A percentile compares a stretch with the other conserved stretches of the same genome.
These are phyloP conservation scores for Morus bassanus DNA, from an alignment of 2,797 vertebrate genomes.

Conservation along the genomic window DNA sequence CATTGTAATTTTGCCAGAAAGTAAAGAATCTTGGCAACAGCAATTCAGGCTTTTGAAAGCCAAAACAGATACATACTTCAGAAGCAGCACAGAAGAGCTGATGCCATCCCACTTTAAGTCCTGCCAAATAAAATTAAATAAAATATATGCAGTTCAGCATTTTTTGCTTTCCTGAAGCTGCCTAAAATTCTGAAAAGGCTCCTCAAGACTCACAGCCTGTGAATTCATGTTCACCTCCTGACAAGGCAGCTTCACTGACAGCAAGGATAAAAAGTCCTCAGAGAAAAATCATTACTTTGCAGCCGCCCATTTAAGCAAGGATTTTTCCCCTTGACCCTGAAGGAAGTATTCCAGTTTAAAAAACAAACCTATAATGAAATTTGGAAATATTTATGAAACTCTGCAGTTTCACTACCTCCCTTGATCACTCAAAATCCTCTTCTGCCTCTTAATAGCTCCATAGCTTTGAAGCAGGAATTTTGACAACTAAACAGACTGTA, in stretches of 20 bases:
- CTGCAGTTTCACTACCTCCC: not conserved
- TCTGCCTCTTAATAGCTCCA: not conserved
- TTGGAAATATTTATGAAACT: not conserved
- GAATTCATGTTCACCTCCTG: not conserved
- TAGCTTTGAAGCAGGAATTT: not conserved
- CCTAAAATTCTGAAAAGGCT: constrained; percentile 10
- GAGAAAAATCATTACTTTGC: not conserved
- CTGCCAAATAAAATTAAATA: constrained; percentile 62
- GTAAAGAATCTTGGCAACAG: constrained; percentile 59
- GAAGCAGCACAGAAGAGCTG: constrained; percentile 48
- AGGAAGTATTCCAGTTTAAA: not conserved
- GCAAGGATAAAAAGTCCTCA: not conserved
- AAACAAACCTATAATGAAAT: not conserved
- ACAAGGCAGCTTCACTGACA: not conserved
- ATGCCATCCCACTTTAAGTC: constrained; percentile 43
- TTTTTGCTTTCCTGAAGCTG: constrained; percentile 25
- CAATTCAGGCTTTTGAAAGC: constrained; percentile 60
- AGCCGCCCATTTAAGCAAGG: not conserved
- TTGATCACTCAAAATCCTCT: not conserved
- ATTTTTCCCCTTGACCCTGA: not conserved
- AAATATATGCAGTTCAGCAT: constrained; percentile 37
- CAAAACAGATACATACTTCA: constrained; percentile 64
- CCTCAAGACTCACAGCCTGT: not conserved
- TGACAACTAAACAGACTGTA: not conserved
- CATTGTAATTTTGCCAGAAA: constrained; percentile 66